Percentiles rank a stretch among this genome's conserved stretches.
phyloP scores from a whole-genome alignment of 37 sponge, comb jelly and placozoan species.

The Mnemiopsis leidyi region DNA sequence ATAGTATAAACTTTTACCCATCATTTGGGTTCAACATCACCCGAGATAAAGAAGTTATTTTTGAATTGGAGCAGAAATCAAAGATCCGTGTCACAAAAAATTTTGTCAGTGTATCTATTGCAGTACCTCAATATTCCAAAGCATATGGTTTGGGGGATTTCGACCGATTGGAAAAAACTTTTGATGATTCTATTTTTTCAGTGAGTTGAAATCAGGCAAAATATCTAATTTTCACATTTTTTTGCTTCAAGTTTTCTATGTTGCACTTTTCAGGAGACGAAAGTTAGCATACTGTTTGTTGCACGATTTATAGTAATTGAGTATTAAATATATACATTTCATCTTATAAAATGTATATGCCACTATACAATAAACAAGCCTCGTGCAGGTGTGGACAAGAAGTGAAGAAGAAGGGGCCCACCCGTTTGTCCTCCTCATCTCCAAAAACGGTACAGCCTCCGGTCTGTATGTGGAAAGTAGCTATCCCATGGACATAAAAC shows the following conservation, averaged over 20 bases:
- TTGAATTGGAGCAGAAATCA: neutral
- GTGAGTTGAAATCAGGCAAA: constrained; percentile 42
- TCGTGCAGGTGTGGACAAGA: constrained; percentile 42
- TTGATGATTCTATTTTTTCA: constrained; percentile 3
- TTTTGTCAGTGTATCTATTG: neutral
- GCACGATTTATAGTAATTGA: too few relatives aligned
- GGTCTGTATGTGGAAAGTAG: neutral
- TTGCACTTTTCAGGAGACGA: too few relatives aligned
- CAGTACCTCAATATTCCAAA: neutral
- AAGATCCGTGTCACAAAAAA: neutral
- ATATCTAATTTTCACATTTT: too few relatives aligned
- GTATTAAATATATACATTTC: too few relatives aligned
- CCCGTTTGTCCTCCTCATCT: neutral
- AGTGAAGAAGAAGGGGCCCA: constrained; percentile 21
- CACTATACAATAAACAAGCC: too few relatives aligned
- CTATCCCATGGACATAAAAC: constrained; percentile 27
- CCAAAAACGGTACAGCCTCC: neutral
- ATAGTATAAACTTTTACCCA: neutral
- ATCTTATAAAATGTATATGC: too few relatives aligned
- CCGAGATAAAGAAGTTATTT: constrained; percentile 7
- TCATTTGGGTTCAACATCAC: constrained; percentile 17
- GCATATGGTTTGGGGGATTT: constrained; percentile 40
- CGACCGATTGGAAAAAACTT: neutral
- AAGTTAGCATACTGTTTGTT: too few relatives aligned
- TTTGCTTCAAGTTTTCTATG: too few relatives aligned